Percentiles rank a stretch among this genome's conserved stretches.
These are phyloP conservation scores for Brachionus koreanus DNA, from an alignment of 1,140 invertebrate genomes.

Conservation along the genomic window DNA sequence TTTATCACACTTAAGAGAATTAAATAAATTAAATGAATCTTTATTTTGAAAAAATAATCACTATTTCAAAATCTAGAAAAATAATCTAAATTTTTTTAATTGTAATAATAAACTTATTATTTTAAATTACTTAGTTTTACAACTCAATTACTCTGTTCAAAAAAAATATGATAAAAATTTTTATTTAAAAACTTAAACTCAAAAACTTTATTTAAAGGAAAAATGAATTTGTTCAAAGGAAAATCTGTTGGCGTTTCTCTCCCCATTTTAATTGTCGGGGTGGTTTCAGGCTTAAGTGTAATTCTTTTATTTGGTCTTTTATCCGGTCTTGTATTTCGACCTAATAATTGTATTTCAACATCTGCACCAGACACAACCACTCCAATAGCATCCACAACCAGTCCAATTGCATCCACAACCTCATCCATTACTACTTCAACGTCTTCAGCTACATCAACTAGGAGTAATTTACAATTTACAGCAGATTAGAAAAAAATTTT, in stretches of 20 bases:
- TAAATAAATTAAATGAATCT: too few species aligned
- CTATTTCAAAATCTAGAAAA: too few species aligned
- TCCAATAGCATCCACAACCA: neutral
- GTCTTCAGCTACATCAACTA: neutral
- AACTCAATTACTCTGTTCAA: neutral
- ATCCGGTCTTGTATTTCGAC: neutral
- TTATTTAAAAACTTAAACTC: neutral
- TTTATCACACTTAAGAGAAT: too few species aligned
- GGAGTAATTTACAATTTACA: neutral
- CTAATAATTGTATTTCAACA: neutral
- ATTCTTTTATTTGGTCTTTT: constrained; percentile 24
- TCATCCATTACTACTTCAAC: neutral
- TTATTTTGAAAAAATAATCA: too few species aligned
- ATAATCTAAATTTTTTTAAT: too few species aligned
- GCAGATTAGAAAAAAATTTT: neutral
- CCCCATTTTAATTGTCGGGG: neutral
- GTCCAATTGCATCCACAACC: neutral
- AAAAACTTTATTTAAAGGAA: neutral
- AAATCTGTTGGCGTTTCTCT: neutral
- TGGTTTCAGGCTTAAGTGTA: neutral
- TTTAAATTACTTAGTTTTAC: neutral
- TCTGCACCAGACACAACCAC: neutral
- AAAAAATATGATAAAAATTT: neutral
- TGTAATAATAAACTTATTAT: neutral
- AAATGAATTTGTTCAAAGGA: neutral